Evolutionary conservation across 2,888 invertebrate species (phyloP).

Genomic region (Zeuzera pyrina): DNA sequence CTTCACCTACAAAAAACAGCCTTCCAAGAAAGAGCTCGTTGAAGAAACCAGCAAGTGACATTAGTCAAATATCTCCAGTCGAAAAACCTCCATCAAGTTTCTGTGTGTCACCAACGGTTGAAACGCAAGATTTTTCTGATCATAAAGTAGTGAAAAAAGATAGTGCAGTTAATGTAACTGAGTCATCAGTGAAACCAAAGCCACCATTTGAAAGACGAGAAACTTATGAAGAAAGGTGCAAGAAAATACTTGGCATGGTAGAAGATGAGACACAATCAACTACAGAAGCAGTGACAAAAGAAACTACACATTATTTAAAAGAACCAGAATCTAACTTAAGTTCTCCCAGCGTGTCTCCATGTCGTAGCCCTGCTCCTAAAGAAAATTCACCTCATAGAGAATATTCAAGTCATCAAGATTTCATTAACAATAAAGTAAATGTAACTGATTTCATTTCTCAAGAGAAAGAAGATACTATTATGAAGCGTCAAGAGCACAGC

Average conservation of each 20-base stretch:
- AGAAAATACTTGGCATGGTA: slow-evolving; percentile 78
- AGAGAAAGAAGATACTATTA: slow-evolving; percentile 29
- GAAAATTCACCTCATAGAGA: slow-evolving; percentile 25
- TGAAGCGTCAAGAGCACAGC: slow-evolving; percentile 15
- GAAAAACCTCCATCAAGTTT: slow-evolving; percentile 59
- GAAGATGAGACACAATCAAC: slow-evolving; percentile 36
- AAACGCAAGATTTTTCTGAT: slow-evolving; percentile 27
- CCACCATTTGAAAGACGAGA: slow-evolving; percentile 77
- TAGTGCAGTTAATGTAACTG: slow-evolving; percentile 25
- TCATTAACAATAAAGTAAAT: slow-evolving; percentile 18
- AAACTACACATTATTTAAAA: slow-evolving; percentile 18
- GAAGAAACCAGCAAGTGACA: slow-evolving; percentile 46
- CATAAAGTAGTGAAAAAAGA: slow-evolving; percentile 42
- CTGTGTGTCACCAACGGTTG: slow-evolving; percentile 44
- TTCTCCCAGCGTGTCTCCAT: slow-evolving; percentile 43
- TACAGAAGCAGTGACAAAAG: slow-evolving; percentile 21
- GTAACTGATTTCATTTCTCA: slow-evolving; percentile 29
- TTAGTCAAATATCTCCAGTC: slow-evolving; percentile 32
- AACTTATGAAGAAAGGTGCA: slow-evolving; percentile 82
- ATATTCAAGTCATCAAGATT: slow-evolving; percentile 17
- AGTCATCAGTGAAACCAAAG: slow-evolving; percentile 49
- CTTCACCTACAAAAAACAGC: slow-evolving; percentile 35
- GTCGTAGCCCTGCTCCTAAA: slow-evolving; percentile 33
- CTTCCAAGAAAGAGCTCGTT: slow-evolving; percentile 61
- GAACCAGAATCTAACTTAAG: slow-evolving; percentile 25